Conservation (phyloP, 1,140 invertebrate species). For the Caenorhabditis remanei region DNA sequence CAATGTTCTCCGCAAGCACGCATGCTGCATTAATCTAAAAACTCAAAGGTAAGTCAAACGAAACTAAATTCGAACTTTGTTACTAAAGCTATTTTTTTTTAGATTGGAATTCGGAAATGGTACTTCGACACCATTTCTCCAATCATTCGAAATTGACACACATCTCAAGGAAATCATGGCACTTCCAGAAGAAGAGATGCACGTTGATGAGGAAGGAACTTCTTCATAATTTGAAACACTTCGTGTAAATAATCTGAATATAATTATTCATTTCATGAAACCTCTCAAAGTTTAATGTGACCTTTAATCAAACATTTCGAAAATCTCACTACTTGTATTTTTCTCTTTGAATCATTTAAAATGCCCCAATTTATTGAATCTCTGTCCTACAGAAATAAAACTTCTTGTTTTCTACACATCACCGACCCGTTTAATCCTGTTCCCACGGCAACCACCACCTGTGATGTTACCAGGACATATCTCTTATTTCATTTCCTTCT, state of each 20-base stretch:
- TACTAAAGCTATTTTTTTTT: not conserved
- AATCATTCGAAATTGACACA: constrained; percentile 30
- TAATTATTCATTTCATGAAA: no score
- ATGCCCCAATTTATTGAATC: no score
- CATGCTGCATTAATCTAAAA: constrained; percentile 93
- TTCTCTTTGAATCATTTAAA: no score
- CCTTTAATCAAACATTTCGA: not conserved
- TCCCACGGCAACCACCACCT: no score
- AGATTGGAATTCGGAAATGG: constrained; percentile 42
- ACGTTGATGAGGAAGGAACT: not conserved
- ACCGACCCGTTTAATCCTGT: no score
- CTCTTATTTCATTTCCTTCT: no score
- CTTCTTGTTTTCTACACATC: no score
- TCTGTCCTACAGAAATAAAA: no score
- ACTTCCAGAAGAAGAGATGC: constrained; percentile 42
- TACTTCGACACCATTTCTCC: constrained; percentile 21
- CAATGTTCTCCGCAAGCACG: constrained; percentile 94
- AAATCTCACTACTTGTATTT: no score
- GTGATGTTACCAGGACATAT: no score
- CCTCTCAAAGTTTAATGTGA: not conserved
- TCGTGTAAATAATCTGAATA: not conserved
- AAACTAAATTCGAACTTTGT: not conserved
- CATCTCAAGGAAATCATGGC: constrained; percentile 47
- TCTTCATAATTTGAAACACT: not conserved
- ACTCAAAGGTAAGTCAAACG: constrained; percentile 66